phyloP scores from a whole-genome alignment of 2,797 vertebrate genomes.

The Onychomys leucogaster region DNA sequence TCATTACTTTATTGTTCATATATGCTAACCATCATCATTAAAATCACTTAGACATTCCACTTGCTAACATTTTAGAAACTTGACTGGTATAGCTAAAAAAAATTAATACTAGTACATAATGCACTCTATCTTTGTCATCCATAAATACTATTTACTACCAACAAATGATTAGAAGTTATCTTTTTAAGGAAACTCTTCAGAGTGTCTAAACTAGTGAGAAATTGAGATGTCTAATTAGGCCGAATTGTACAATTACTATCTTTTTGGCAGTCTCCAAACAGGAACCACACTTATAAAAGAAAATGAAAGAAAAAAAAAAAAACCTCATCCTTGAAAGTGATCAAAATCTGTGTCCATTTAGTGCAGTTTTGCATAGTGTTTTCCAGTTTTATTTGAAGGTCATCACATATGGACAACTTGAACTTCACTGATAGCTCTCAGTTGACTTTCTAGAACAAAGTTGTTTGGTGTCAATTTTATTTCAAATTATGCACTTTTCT shows the following conservation, averaged over 20 bases:
- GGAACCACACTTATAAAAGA: neutral
- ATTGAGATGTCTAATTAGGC: neutral
- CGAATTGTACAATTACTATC: neutral
- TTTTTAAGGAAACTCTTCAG: neutral
- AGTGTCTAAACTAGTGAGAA: constrained; percentile 9
- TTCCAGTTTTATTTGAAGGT: neutral
- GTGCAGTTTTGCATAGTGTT: neutral
- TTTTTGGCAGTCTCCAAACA: neutral
- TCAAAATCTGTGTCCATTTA: neutral
- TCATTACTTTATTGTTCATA: neutral
- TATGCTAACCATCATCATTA: neutral
- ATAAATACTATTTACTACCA: neutral
- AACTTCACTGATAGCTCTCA: neutral
- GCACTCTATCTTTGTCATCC: neutral
- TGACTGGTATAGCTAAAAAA: neutral
- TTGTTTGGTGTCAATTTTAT: neutral
- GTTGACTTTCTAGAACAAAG: neutral
- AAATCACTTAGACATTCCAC: neutral
- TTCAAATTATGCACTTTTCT: neutral
- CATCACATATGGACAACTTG: neutral
- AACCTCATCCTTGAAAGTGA: neutral
- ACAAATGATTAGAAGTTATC: neutral
- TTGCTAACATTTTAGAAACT: neutral
- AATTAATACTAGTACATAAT: neutral
- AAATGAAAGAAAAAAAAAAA: neutral